These are phyloP conservation scores for Hemaris fuciformis DNA, from an alignment of 2,888 invertebrate genomes.

Conservation along the genomic window DNA sequence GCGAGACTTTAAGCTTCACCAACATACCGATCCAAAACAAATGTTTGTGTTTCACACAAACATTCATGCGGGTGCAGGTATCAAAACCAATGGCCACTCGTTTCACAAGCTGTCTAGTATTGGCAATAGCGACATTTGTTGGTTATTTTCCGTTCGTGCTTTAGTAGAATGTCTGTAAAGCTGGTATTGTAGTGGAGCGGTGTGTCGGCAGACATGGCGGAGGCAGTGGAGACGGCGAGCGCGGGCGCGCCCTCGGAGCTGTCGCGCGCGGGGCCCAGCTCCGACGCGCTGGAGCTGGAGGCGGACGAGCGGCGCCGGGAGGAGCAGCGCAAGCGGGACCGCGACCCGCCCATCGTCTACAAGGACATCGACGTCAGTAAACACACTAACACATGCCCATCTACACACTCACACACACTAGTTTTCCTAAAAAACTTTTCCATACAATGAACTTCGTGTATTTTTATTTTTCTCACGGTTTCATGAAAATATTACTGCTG, in stretches of 20 bases:
- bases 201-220: conserved; percentile 60
- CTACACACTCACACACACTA: neutral
- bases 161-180: neutral
- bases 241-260: conserved; percentile 35
- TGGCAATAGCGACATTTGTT: too few relatives aligned
- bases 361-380: conserved; percentile 87
- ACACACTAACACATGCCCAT: neutral
- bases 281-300: conserved; percentile 52
- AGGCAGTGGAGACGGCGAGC: conserved; percentile 53
- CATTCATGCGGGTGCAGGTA: too few relatives aligned
- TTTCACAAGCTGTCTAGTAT: too few relatives aligned
- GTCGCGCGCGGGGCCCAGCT: conserved; percentile 70
- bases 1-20: too few relatives aligned
- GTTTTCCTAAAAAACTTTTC: neutral
- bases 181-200: neutral
- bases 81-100: too few relatives aligned
- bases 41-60: too few relatives aligned
- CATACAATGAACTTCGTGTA: neutral
- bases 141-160: neutral
- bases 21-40: too few relatives aligned
- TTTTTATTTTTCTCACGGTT: neutral
- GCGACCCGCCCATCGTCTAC: conserved; percentile 91
- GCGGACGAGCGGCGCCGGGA: conserved; percentile 84
- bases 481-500: neutral
- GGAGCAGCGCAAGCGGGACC: conserved; percentile 86